Base-by-base conservation (phyloP, 2,113 vertebrate species). In the Crocuta crocuta region DNA sequence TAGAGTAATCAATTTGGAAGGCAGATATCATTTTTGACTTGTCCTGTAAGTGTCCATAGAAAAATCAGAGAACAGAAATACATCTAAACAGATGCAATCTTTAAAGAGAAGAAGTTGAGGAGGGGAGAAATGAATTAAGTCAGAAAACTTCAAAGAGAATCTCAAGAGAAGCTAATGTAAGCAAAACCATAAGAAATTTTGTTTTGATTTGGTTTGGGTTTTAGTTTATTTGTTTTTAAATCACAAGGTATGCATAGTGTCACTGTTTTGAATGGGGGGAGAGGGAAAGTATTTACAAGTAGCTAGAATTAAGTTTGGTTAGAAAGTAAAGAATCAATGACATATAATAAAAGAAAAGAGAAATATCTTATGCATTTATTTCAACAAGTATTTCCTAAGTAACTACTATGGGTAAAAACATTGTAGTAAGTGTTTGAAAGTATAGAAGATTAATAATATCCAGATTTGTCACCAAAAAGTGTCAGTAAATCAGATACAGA, bases 41-140 rank as follows among this genome's bases (percentile, higher is more conserved):
- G 21, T 48, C 5, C 11, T 95, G n/a, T 88, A 93, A 53, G 8
- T 45, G 13, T 13, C 26, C 95, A 31, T 8, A 7, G 94, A 89
- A 94, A 93, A 93, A 43, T 63, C 28, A 91, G 50, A 92, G 35
- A 92, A 92, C 35, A 95, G 21, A 96, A 95, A 91, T n/a, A 48
- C 8, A 78, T 24, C 17, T 78, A 71, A 33, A 70, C 6, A 90
- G 0, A 76, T 39, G 33, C 3, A 73, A 76, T 11, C 39, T 94
- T 24, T 79, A 84, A 78, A 65, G 23, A 89, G 58, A 63, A 84
- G 81, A 94, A 23, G 84, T 11, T 33, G 48, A 95, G 17, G 28
- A 86, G 87, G n/a, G 19, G 15, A 91, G 9, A 93, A 10, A 78
- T 70, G 21, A 93, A 73, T 78, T 55, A 21, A 19, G 17, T 55